phyloP scores from a whole-genome alignment of 2,113 vertebrate species.

The Phylloscopus trochiloides region DNA sequence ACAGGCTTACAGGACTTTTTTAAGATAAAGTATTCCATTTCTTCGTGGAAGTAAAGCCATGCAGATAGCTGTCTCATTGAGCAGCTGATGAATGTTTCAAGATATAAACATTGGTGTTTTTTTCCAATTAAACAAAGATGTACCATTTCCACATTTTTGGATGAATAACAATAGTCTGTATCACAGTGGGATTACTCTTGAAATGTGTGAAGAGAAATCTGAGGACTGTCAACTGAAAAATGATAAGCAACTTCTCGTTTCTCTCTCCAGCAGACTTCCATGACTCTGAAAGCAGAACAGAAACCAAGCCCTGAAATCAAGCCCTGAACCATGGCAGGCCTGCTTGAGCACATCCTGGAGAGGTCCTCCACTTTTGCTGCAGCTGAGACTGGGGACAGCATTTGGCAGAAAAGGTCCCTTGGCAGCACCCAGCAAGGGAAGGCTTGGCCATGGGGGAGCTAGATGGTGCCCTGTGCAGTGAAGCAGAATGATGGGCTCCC shows the following conservation, averaged over 20 bases:
- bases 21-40: not conserved
- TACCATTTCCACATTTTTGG: not conserved
- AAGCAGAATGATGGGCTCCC: accelerated
- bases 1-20: not conserved
- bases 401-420: not conserved
- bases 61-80: not conserved
- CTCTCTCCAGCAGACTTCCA: not conserved
- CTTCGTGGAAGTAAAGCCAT: not conserved
- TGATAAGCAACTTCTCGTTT: not conserved
- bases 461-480: not conserved
- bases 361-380: not conserved
- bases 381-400: accelerated
- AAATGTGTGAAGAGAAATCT: not conserved
- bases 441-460: not conserved
- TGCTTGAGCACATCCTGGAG: not conserved
- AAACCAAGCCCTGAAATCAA: not conserved
- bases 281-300: not conserved
- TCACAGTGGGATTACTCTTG: not conserved
- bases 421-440: not conserved
- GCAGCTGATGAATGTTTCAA: not conserved
- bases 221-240: not conserved
- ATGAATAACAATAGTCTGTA: not conserved
- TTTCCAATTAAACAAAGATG: not conserved
- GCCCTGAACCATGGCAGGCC: not conserved
- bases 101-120: not conserved